Base-by-base conservation (phyloP, 2,797 vertebrate genomes). In the Nyctalus aviator region DNA sequence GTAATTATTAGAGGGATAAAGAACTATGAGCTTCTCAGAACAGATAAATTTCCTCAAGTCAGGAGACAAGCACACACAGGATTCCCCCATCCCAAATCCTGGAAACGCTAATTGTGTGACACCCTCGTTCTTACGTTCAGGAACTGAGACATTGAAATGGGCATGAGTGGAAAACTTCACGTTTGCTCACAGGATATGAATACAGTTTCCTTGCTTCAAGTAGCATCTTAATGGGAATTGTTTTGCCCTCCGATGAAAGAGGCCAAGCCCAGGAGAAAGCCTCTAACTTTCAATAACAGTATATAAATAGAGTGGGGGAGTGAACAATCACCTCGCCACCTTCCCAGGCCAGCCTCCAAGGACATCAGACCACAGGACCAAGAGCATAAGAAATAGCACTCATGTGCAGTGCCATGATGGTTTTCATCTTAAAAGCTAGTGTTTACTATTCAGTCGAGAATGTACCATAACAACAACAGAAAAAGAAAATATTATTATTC, bases 141-240 rank as follows among this genome's bases (percentile, higher is more conserved):
- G 69, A 95, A 97, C 97, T 97, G 95, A 97, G 94, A 93, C 96
- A 95, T 92, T 94, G 48, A 94, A 93, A 95, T 87, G 96, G 92
- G 86, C 96, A 50, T 15, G 84, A 97, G 89, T 97, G 97, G 98
- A 98, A 97, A 98, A 98, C 97, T 96, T 94, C 90, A 91, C 97
- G 88, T 86, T 96, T 97, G 96, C 90, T 98, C 97, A 98, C 84
- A 97, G 97, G 98, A 98, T 98, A 96, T 97, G 98, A 98, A 97
- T 92, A 92, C 84, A 78, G 93, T 93, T 98, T 98, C 97, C 97
- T 98, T 96, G 93, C 44, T 87, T 0, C 75, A 89, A 97, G 96
- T 92, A 84, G 84, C 94, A 97, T 90, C 92, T 97, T 97, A 91
- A 96, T 97, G 97, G 97, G 97, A 98, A 98, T 85, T 96, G 91